phyloP scores from a whole-genome alignment of 1,140 invertebrate species.

The Acromyrmex charruanus region DNA sequence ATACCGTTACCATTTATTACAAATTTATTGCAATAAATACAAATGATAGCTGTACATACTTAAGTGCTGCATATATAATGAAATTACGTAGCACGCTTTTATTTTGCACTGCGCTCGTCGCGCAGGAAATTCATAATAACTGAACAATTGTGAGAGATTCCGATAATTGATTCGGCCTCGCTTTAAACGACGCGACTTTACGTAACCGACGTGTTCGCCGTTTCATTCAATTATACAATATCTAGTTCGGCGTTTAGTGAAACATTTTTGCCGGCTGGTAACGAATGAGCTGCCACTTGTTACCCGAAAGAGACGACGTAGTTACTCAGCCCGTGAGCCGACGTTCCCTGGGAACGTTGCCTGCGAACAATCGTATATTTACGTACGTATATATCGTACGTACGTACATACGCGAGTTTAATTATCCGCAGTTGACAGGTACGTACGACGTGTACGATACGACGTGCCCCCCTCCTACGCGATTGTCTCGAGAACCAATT shows the following conservation, averaged over 20 bases:
- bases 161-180: slow-evolving; percentile 26
- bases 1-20: slow-evolving; percentile 6
- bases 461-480: not conserved
- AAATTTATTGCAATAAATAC: not conserved
- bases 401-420: slow-evolving; percentile 59
- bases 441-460: slow-evolving; percentile 62
- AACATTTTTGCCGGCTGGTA: slow-evolving; percentile 32
- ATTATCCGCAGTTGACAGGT: slow-evolving; percentile 65
- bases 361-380: slow-evolving; percentile 31
- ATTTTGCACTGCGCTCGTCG: not conserved
- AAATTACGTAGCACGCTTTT: not conserved
- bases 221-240: slow-evolving; percentile 45
- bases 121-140: slow-evolving; percentile 15
- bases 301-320: slow-evolving; percentile 27
- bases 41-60: not conserved
- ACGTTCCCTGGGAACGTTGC: slow-evolving; percentile 30
- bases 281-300: slow-evolving; percentile 29
- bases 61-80: not conserved
- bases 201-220: slow-evolving; percentile 17
- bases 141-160: slow-evolving; percentile 30
- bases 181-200: slow-evolving; percentile 31
- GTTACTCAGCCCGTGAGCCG: not conserved
- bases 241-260: slow-evolving; percentile 28
- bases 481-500: slow-evolving; percentile 73
- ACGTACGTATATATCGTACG: not conserved